Evolutionary conservation across 2,797 vertebrate genomes (phyloP).

Genomic region (Melanotaenia boesemani): DNA sequence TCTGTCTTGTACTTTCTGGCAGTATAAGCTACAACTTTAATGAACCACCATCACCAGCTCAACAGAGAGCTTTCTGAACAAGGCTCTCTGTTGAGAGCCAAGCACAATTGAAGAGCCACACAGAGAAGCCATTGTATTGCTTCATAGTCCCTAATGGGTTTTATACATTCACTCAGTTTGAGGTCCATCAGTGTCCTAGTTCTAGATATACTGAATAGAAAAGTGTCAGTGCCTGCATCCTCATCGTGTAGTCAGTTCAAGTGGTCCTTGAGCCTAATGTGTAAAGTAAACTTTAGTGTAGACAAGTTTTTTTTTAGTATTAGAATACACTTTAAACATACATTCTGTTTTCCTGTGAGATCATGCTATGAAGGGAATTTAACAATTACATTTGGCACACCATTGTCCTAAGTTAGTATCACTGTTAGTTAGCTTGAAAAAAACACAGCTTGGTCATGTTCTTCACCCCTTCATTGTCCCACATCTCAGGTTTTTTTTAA

Average conservation of each 20-base stretch:
- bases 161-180: slow-evolving; percentile 42
- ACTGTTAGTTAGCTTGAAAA: background rate
- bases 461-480: background rate
- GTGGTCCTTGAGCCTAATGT: slow-evolving; percentile 6
- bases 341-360: background rate
- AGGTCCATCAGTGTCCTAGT: slow-evolving; percentile 57
- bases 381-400: slow-evolving; percentile 10
- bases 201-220: slow-evolving; percentile 45
- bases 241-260: slow-evolving; percentile 22
- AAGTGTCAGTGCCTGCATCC: slow-evolving; percentile 13
- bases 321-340: background rate
- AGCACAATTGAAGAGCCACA: slow-evolving; percentile 55
- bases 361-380: background rate
- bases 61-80: slow-evolving; percentile 44
- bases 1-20: slow-evolving; percentile 41
- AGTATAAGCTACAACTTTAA: slow-evolving; percentile 57
- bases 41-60: slow-evolving; percentile 56
- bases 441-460: slow-evolving; percentile 10
- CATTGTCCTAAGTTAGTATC: background rate
- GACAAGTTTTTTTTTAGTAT: background rate
- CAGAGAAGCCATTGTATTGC: slow-evolving; percentile 67
- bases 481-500: slow-evolving; percentile 6
- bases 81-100: slow-evolving; percentile 65
- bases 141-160: slow-evolving; percentile 36
- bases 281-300: slow-evolving; percentile 6